Base-by-base conservation (phyloP, 2,113 vertebrate species). In the Pipa parva region DNA sequence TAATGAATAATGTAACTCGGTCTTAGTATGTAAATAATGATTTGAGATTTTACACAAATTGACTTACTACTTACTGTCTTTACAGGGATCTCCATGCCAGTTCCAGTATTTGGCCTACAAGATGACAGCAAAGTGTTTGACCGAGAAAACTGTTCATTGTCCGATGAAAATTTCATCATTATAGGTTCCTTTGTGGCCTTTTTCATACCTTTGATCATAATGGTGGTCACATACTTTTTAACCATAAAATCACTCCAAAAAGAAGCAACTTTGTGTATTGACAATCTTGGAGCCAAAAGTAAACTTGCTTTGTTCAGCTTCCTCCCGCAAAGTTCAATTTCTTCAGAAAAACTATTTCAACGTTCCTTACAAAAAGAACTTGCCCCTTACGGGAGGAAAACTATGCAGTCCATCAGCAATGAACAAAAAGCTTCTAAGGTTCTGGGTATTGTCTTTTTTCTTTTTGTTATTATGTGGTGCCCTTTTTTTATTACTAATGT, bases 401-500 rank as follows among this genome's bases (percentile, higher is more conserved):
- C 92, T 49, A 91, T 93, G 87, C 95, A 97, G 84, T 94, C 95
- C 37, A 95, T 99, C 81, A 95, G 86, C 84, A 99, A 98, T 0
- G 96, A 99, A 73, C 96, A 95, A 77, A 97, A 97, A 74, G 96
- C 96, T 0, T 97, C 95, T 63, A 99, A 99, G 78, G 96, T 99
- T 26, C 90, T 99, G 36, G 96, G 96, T 13, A 92, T 98, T 36
- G 95, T 99, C 52, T 99, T 99, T 76, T 93, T 97, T 28, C 89
- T 98, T 54, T 99, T 99, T 13, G 95, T 99, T 63, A 86, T 95
- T 69, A 99, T 99, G 96, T 99, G 96, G 96, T 97, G 95, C 75
- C 96, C 96, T 0, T 99, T 99, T 69, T 99, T 99, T 80, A 86
- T 99, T 81, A 99, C 95, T 25, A 99, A 99, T 51, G 94, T 99